These are phyloP conservation scores for Lethrus apterus DNA, from an alignment of 1,140 invertebrate genomes.

Conservation along the genomic window DNA sequence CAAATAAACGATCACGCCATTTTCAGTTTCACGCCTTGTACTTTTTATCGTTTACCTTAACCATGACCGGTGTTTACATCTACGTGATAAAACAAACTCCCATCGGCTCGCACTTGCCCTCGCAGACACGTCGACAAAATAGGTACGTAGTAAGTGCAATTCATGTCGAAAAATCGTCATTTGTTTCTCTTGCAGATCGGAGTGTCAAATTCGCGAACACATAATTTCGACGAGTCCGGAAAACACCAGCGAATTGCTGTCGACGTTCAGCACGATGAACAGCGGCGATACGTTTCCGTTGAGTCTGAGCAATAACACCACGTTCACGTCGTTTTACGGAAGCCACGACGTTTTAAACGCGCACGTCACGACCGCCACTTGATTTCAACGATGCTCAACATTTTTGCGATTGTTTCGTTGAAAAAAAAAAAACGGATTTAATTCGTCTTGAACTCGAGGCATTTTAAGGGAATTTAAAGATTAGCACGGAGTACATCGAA, in stretches of 20 bases:
- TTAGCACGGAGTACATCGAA: background rate
- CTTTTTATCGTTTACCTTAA: slow-evolving; percentile 67
- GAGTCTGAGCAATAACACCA: slow-evolving; percentile 55
- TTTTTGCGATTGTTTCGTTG: no score
- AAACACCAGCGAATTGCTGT: slow-evolving; percentile 32
- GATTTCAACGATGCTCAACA: no score
- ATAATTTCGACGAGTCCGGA: slow-evolving; percentile 35
- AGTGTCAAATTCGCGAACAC: slow-evolving; percentile 36
- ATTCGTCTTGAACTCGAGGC: background rate
- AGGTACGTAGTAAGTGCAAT: background rate
- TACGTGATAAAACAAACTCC: slow-evolving; percentile 58
- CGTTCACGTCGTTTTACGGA: slow-evolving; percentile 63
- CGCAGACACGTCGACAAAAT: slow-evolving; percentile 9
- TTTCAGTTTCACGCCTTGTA: slow-evolving; percentile 71
- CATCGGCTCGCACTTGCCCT: slow-evolving; percentile 37
- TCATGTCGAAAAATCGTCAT: background rate
- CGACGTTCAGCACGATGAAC: slow-evolving; percentile 36
- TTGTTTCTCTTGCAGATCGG: slow-evolving; percentile 18
- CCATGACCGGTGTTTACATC: slow-evolving; percentile 68
- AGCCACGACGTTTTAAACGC: slow-evolving; percentile 38
- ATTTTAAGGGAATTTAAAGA: background rate
- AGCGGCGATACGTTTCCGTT: slow-evolving; percentile 37
- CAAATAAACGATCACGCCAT: background rate
- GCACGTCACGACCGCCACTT: slow-evolving; percentile 26
- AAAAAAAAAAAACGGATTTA: background rate